Evolutionary conservation across 2,888 invertebrate species (phyloP).

Genomic region (Stenodera caucasica): DNA sequence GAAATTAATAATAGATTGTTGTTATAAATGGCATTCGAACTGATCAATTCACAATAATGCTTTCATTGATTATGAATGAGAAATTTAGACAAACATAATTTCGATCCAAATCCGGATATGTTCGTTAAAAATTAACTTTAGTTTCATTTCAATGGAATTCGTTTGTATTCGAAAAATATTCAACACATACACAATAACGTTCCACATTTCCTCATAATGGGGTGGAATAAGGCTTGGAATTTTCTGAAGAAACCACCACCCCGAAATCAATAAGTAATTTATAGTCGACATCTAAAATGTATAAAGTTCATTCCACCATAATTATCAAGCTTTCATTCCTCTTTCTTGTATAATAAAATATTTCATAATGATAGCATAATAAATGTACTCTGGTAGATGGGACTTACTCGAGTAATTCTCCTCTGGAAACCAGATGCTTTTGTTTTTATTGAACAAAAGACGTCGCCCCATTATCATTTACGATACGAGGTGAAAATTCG

Average conservation of each 20-base stretch:
- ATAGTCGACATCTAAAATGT: constrained; percentile 21
- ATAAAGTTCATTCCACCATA: constrained; percentile 22
- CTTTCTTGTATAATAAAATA: background rate
- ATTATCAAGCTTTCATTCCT: constrained; percentile 13
- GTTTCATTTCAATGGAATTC: too few relatives aligned
- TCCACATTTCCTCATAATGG: too few relatives aligned
- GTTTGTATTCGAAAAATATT: too few relatives aligned
- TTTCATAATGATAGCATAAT: background rate
- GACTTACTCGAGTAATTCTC: background rate
- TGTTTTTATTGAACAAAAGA: background rate
- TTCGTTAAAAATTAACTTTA: too few relatives aligned
- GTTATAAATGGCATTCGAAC: background rate
- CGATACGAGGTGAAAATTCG: background rate
- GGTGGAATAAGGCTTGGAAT: background rate
- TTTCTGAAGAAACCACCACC: constrained; percentile 11
- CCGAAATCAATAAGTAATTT: constrained; percentile 28
- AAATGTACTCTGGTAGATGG: background rate
- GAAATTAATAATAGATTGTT: too few relatives aligned
- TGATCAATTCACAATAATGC: too few relatives aligned
- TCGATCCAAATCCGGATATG: too few relatives aligned
- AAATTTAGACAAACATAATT: too few relatives aligned
- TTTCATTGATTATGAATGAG: too few relatives aligned
- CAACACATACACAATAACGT: too few relatives aligned
- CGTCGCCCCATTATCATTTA: background rate
- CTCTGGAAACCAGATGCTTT: background rate